Evolutionary conservation across 2,888 invertebrate genomes (phyloP), one percentile per base, ranked within the genome.

Genomic region (Syritta pipiens): DNA sequence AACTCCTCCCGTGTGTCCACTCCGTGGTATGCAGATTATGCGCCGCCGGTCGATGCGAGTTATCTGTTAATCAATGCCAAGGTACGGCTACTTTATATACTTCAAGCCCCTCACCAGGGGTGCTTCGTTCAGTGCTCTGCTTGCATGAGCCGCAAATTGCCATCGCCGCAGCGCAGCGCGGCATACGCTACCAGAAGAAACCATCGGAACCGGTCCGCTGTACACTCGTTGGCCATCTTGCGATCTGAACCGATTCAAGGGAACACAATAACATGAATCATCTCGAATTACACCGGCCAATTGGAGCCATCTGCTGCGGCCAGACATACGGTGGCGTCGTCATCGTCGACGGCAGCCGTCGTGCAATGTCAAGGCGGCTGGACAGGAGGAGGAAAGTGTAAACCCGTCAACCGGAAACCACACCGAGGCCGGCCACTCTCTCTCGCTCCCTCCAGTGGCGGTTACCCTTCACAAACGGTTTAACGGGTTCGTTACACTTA

Each of bases 41-140:
- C 57, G 51, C 59, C 63, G 24, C n/a, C 49, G 10, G 75, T 60
- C 30, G 67, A 51, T 75, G 42, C 62, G 46, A 81, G 68, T 44
- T 53, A 59, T 81, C 81, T 81, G 75, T 26, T 67, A 74, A 62
- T 68, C 68, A 67, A 68, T 74, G 12, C 49, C 37, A 60, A 44
- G 22, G 75, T 46, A 69, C 10, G 62, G 60, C 53, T 69, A 75
- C 75, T 81, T 81, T 81, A 81, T 81, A 81, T 81, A 65, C 75
- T 81, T 69, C 62, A 68, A 57, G 63, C 68, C 59, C 35, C 35
- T 63, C 51, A 40, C 35, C 17, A 63, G 57, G 59, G 60, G 48
- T 22, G 62, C 55, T 10, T 37, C 35, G 48, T 32, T 49, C 48
- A 59, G 59, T 51, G 53, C 57, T 19, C 24, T n/a, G 20, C 49